Base-by-base conservation (phyloP, 2,888 invertebrate species). In the Drosophila anomalata region DNA sequence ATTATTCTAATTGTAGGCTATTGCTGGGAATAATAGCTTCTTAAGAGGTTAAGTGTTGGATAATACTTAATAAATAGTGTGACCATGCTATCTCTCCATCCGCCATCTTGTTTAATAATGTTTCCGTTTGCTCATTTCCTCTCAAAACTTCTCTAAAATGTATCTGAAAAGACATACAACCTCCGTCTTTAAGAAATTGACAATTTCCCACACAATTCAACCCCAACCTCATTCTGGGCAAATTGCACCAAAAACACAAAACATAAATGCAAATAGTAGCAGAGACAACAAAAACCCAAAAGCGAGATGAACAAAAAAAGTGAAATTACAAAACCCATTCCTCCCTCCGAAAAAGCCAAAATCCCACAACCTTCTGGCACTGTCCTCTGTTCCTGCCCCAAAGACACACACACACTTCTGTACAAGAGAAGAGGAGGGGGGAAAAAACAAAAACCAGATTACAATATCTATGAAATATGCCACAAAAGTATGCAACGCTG, bases 391-490 rank as follows among this genome's bases (percentile, higher is more conserved):
- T 8, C 39, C 39, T 22, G 3, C 17, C 20, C 12, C 47, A 29
- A 29, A 33, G 41, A 41, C 24, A 12, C 53, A 31, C 56, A 26
- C 48, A 22, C 17, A 17, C 17, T 17, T 17, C 17, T 17, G 17
- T 17, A 17, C 17, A 17, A 17, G 17, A 41, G 26, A n/a, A 24
- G 36, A 14, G 6, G 6, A n/a, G 11, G 14, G 4, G 3, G 4
- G 11, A 8, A 17, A 44, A 17, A 44, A 6, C 20, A 47, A 22
- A 46, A 56, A 33, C 50, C 66, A 50, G 68, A 75, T 72, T 73
- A 76, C 74, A 79, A 78, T 76, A 88, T 78, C 75, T 66, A 77
- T 81, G 75, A 77, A 86, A 80, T 81, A 85, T 81, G 86, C 83
- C 83, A 86, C 77, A 82, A 76, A 81, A 67, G 57, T 60, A 73